Conservation (phyloP, 2,113 vertebrate species). For the Nematolebias whitei region DNA sequence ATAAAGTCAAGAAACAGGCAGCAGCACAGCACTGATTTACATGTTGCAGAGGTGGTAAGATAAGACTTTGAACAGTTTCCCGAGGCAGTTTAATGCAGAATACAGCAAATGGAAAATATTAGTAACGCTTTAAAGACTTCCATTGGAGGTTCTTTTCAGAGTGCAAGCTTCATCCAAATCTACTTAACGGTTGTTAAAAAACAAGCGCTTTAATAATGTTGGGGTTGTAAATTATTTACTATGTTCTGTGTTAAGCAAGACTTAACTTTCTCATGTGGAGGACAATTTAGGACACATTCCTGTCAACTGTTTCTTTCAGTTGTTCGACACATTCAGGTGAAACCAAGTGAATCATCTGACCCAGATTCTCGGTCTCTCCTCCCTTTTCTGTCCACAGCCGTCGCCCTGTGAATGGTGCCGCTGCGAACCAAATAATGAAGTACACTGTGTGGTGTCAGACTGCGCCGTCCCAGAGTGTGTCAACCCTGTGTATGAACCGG, state of each 20-base stretch:
- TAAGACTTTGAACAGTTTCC: conserved; percentile 46
- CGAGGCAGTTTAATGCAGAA: conserved; percentile 36
- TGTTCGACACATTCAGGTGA: conserved; percentile 15
- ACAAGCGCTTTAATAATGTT: conserved; percentile 24
- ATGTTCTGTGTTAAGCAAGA: conserved; percentile 27
- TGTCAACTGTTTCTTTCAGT: not conserved
- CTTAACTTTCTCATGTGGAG: not conserved
- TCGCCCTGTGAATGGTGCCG: conserved; percentile 96
- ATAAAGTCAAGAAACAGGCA: conserved; percentile 49
- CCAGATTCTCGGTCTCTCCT: conserved; percentile 53
- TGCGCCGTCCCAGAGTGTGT: conserved; percentile 98
- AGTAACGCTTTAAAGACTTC: conserved; percentile 13
- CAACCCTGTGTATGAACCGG: conserved; percentile 98
- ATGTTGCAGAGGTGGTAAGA: conserved; percentile 58
- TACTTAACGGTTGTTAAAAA: conserved; percentile 29
- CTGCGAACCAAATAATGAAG: conserved; percentile 99
- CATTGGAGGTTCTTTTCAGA: conserved; percentile 12
- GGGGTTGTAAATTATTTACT: conserved; percentile 47
- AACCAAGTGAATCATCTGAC: conserved; percentile 53
- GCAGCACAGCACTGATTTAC: conserved; percentile 51
- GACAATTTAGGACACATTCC: not conserved
- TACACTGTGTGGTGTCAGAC: conserved; percentile 99
- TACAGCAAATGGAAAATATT: conserved; percentile 52
- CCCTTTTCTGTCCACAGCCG: conserved; percentile 71
- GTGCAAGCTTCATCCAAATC: not conserved